A percentile compares a stretch with the other conserved stretches of the same genome.
Evolutionary conservation across 2,888 invertebrate species (phyloP).

Genomic region (Polietes domitor): DNA sequence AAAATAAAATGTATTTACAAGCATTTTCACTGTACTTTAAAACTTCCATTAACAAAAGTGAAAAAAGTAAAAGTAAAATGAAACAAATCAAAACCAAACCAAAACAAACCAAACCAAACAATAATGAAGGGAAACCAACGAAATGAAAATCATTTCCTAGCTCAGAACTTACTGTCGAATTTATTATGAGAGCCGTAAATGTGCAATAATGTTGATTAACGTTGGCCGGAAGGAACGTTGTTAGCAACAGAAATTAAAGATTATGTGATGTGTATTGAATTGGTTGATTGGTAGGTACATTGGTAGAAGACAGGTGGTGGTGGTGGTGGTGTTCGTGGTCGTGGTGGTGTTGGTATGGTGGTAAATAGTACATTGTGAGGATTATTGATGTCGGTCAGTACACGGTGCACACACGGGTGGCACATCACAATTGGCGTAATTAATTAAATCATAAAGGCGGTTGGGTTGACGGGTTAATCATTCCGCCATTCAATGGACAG

Average conservation of each 20-base stretch:
- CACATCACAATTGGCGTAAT: slow-evolving; percentile 10
- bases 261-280: background rate
- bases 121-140: slow-evolving; percentile 15
- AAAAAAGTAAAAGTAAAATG: slow-evolving; percentile 57
- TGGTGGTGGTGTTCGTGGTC: too few species aligned
- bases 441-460: background rate
- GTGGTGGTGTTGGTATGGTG: background rate
- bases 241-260: slow-evolving; percentile 9
- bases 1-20: slow-evolving; percentile 75
- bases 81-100: slow-evolving; percentile 8
- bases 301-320: slow-evolving; percentile 15
- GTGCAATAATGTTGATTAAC: slow-evolving; percentile 1
- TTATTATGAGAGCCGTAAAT: slow-evolving; percentile 46
- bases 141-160: slow-evolving; percentile 57
- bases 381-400: slow-evolving; percentile 26
- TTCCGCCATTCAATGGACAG: too few species aligned
- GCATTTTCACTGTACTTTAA: slow-evolving; percentile 78
- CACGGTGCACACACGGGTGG: slow-evolving; percentile 20
- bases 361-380: background rate
- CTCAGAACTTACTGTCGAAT: slow-evolving; percentile 69
- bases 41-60: slow-evolving; percentile 69
- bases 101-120: slow-evolving; percentile 33
- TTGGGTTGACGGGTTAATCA: too few species aligned
- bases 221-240: background rate
- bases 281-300: background rate